phyloP scores from a whole-genome alignment of 2,797 vertebrate genomes.

The Tragopan temminckii region DNA sequence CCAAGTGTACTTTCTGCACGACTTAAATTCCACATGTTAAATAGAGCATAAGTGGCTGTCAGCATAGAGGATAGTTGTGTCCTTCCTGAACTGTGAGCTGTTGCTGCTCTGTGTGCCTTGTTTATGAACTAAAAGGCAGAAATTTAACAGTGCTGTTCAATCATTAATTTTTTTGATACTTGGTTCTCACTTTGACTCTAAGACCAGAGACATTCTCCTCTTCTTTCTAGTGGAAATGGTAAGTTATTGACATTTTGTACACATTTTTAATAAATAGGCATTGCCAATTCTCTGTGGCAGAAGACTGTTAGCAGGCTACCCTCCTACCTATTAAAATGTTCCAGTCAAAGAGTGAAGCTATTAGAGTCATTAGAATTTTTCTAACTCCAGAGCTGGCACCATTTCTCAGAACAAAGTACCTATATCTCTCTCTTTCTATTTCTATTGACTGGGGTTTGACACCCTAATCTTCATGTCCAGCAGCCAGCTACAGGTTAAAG shows the following conservation, averaged over 20 bases:
- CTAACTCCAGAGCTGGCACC: background rate
- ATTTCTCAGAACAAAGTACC: background rate
- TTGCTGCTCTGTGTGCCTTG: background rate
- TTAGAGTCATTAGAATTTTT: background rate
- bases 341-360: background rate
- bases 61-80: constrained; percentile 17
- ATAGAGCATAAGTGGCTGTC: constrained; percentile 63
- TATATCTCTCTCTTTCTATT: background rate
- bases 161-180: constrained; percentile 42
- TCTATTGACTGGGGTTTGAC: background rate
- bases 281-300: background rate
- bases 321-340: background rate
- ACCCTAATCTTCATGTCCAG: background rate
- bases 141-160: constrained; percentile 38
- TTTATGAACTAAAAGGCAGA: constrained; percentile 48
- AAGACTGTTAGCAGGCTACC: background rate
- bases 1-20: constrained; percentile 52
- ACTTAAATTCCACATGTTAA: constrained; percentile 64
- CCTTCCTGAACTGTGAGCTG: constrained; percentile 52
- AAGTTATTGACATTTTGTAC: background rate
- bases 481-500: background rate
- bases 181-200: background rate
- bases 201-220: background rate
- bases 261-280: background rate
- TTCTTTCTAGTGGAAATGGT: background rate